Evolutionary conservation across 2,797 vertebrate species (phyloP).

Genomic region (Columba guinea): DNA sequence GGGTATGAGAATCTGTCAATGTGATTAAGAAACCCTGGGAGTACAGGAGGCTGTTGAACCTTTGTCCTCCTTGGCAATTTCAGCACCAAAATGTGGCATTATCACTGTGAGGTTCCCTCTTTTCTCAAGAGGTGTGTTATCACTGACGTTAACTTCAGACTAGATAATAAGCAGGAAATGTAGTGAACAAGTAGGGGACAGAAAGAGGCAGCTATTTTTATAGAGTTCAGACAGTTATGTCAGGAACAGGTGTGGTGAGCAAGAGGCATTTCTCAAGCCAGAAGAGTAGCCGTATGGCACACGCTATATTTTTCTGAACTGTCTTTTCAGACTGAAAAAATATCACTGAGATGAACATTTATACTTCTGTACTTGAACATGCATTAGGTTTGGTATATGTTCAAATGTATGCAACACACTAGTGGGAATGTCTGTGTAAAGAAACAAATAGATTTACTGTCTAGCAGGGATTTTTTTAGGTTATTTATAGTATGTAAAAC

Average conservation of each 20-base stretch:
- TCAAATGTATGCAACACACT: background rate
- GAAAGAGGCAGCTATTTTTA: background rate
- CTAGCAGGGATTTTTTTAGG: background rate
- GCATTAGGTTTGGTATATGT: accelerated
- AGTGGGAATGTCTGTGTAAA: background rate
- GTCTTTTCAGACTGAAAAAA: background rate
- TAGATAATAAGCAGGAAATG: background rate
- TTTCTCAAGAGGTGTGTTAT: background rate
- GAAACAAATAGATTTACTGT: background rate
- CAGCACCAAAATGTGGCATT: background rate
- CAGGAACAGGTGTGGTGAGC: background rate
- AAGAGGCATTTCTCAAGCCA: background rate
- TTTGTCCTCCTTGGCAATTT: background rate
- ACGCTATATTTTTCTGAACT: background rate
- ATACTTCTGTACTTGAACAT: background rate
- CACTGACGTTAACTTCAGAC: background rate
- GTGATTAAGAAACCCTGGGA: background rate
- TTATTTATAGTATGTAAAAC: background rate
- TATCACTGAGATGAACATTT: background rate
- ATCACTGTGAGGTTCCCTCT: background rate
- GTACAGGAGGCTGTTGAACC: background rate
- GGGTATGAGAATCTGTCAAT: background rate
- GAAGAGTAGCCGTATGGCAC: background rate
- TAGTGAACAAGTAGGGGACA: background rate
- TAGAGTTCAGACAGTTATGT: background rate